Evolutionary conservation across 2,888 invertebrate genomes (phyloP), one percentile per base, ranked within the genome.

Genomic region (Strigamia crassipes): DNA sequence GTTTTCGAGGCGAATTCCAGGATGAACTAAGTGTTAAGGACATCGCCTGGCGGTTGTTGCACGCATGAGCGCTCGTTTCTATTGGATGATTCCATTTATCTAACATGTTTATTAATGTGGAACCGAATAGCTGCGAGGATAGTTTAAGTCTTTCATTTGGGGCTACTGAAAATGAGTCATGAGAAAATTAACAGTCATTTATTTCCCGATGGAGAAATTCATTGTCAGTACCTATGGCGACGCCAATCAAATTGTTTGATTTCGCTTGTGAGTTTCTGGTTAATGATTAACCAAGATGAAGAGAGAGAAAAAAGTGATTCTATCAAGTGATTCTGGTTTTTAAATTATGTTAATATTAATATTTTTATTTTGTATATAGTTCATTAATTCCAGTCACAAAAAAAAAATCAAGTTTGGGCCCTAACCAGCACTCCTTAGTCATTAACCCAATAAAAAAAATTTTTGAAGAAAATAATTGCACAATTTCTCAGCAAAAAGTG

Each of bases 331-430:
- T 73, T 73, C 31, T 73, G 73, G 73, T 73, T 73, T 73, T 73
- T 73, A 73, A 73, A 73, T 73, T 73, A 73, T 13, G 23, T 12
- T 38, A 38, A 38, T 38, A 38, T 0, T 38, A 38, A 2, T 27
- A 27, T 27, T 27, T 27, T 27, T 27, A 27, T 27, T 27, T 13
- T 66, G 4, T 13, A 12, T 66, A 51, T n/a, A 51, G 1, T 73
- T 73, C 31, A 73, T 73, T 73, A 73, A 73, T 73, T 73, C 73
- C 73, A 73, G 73, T 73, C 73, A 73, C 31, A 73, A n/a, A 6
- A 73, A n/a, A 6, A 23, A 27, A 31, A 13, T 73, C 73, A 73
- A 31, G 73, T 73, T 73, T 73, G 23, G 4, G 73, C n/a, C 56
- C n/a, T 56, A 56, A 56, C 56, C 56, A 56, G 31, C 18, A 27